Evolutionary conservation across 2,888 invertebrate genomes (phyloP).

Genomic region (Euzophera pinguis): DNA sequence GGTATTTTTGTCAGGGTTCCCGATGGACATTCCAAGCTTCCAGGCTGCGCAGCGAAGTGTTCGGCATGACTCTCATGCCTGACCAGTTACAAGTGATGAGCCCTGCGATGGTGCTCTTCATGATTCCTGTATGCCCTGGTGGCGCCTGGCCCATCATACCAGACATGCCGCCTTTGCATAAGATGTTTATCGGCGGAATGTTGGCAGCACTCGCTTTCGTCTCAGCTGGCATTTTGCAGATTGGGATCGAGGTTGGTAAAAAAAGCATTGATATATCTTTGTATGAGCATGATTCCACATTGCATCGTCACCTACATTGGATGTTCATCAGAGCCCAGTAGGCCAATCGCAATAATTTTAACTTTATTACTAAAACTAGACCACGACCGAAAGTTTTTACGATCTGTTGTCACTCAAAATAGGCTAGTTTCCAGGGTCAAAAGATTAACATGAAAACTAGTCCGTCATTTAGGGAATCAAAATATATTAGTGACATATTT

Average conservation of each 20-base stretch:
- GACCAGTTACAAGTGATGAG: conserved; percentile 91
- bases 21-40: conserved; percentile 90
- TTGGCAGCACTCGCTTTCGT: conserved; percentile 80
- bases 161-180: conserved; percentile 81
- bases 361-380: no score
- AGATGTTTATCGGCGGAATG: conserved; percentile 85
- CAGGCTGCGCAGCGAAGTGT: conserved; percentile 81
- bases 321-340: no score
- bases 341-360: no score
- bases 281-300: no score
- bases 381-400: no score
- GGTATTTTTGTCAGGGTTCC: conserved; percentile 70
- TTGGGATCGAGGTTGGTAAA: conserved; percentile 63
- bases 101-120: conserved; percentile 84
- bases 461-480: no score
- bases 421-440: no score
- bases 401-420: no score
- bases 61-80: conserved; percentile 80
- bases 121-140: conserved; percentile 83
- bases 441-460: no score
- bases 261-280: no score
- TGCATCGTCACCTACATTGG: no score
- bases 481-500: no score
- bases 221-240: conserved; percentile 82
- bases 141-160: conserved; percentile 65